Evolutionary conservation across 2,888 invertebrate species (phyloP), one percentile per base, ranked within the genome.

Genomic region (Nemotelus nigrinus): DNA sequence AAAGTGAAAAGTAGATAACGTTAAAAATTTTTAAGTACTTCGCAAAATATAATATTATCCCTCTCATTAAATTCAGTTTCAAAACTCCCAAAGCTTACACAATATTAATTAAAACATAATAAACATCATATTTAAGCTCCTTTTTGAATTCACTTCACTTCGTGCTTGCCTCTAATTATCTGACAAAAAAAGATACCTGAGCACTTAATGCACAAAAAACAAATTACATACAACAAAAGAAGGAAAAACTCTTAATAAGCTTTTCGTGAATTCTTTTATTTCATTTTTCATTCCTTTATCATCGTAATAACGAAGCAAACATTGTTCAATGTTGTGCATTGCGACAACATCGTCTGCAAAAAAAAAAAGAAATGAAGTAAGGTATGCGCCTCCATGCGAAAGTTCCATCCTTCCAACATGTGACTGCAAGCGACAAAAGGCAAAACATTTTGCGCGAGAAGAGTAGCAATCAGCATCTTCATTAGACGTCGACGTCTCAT

Each of bases 301-400:
- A 67, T 25, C 53, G 53, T 55, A 70, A 70, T 70, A 70, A 70
- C 70, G 70, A 53, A 43, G 70, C 70, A 70, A 70, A 70, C 70
- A 70, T 43, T 43, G 70, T 53, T 70, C 53, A 70, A 55, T 53
- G 45, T 70, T 53, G 53, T 53, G 25, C n/a, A 70, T 70, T 55
- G 70, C 70, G 10, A 53, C 70, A 65, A 65, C 65, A 70, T 70
- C 70, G 55, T 70, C 39, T 63, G 63, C 63, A 63, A 8, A 43
- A 8, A 57, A 2, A 25, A 25, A 25, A 25, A n/a, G n/a, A 25
- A 25, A 25, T 25, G 25, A 25, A 25, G 25, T 25, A 25, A 25
- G 25, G 25, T 25, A 25, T 25, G 25, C 25, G 25, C 25, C 25
- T 25, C 25, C 25, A 25, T 25, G 25, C 25, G 25, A 25, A 50